Evolutionary conservation across 2,888 invertebrate species (phyloP).

Genomic region (Myathropa florea): DNA sequence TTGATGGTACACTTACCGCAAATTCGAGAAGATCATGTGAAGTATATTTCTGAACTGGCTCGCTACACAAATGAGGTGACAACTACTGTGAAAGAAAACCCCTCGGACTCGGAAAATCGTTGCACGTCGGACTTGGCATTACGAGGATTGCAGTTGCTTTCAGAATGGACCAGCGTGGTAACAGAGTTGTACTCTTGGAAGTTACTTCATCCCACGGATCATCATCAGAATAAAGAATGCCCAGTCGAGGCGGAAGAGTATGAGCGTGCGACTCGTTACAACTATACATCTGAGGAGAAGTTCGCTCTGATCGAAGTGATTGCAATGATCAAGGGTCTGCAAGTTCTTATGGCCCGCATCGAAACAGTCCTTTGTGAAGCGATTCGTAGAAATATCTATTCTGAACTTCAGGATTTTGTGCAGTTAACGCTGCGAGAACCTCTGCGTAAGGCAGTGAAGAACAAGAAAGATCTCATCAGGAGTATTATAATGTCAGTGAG

Average conservation of each 20-base stretch:
- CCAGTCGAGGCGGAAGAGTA: slow-evolving; percentile 99
- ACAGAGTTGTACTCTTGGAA: slow-evolving; percentile 99
- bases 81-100: slow-evolving; percentile 96
- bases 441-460: slow-evolving; percentile 96
- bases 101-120: slow-evolving; percentile 94
- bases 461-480: slow-evolving; percentile 96
- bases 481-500: slow-evolving; percentile 98
- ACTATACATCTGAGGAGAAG: slow-evolving; percentile 98
- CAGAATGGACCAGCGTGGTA: slow-evolving; percentile 98
- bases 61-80: slow-evolving; percentile 91
- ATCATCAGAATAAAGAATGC: slow-evolving; percentile 96
- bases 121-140: slow-evolving; percentile 95
- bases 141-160: slow-evolving; percentile 94
- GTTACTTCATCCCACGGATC: slow-evolving; percentile 97
- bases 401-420: slow-evolving; percentile 98
- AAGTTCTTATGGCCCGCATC: slow-evolving; percentile 97
- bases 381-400: slow-evolving; percentile 94
- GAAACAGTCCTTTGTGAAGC: slow-evolving; percentile 97
- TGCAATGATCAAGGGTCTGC: slow-evolving; percentile 99
- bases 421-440: slow-evolving; percentile 94
- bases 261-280: slow-evolving; percentile 97
- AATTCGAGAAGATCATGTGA: slow-evolving; percentile 97
- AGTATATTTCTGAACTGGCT: slow-evolving; percentile 97
- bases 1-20: slow-evolving; percentile 96
- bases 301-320: slow-evolving; percentile 98